Evolutionary conservation across 2,797 vertebrate species (phyloP), one percentile per base, ranked within the genome.

Genomic region (Smutsia gigantea): DNA sequence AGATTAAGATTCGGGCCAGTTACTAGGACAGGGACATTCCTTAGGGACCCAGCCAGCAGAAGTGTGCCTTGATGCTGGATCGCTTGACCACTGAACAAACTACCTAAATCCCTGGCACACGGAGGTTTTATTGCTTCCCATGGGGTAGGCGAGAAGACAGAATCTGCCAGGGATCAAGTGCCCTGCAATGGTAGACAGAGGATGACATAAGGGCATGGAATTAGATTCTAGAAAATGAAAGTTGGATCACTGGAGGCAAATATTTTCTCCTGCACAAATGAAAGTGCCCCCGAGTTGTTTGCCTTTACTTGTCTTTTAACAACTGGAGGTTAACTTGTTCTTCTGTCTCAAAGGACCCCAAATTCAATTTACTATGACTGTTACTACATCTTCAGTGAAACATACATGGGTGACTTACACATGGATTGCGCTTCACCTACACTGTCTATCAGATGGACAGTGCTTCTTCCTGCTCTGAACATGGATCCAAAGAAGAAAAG

Each of bases 221-320:
- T 7, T 46, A 84, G 46, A 84, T 72, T 92, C 69, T 55, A 34
- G 29, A 83, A 92, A 0, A 10, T 39, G 42, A 90, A 87, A 59
- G 5, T 57, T 85, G 31, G 93, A 81, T 92, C 74, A 53, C 2
- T 71, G 1, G 46, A 37, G 13, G 51, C 25, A 86, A 78, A 90
- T 63, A 8, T 57, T 91, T 46, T 63, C 19, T 49, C 42, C 59
- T 82, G 69, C 31, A 61, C 21, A 95, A 86, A 89, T 34, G 10
- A 83, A 91, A 92, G 94, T 84, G 21, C 78, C 88, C 59, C 4
- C 14, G 82, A 95, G 37, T 31, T 53, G 14, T 90, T 37, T 77
- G 18, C 55, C 61, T 71, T 71, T 59, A 9, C 14, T 78, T 77
- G 2, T 42, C 78, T 69, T 74, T 91, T 85, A 82, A 87, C 19